phyloP scores from a whole-genome alignment of 2,113 vertebrate species.

The Chrysochloris asiatica region DNA sequence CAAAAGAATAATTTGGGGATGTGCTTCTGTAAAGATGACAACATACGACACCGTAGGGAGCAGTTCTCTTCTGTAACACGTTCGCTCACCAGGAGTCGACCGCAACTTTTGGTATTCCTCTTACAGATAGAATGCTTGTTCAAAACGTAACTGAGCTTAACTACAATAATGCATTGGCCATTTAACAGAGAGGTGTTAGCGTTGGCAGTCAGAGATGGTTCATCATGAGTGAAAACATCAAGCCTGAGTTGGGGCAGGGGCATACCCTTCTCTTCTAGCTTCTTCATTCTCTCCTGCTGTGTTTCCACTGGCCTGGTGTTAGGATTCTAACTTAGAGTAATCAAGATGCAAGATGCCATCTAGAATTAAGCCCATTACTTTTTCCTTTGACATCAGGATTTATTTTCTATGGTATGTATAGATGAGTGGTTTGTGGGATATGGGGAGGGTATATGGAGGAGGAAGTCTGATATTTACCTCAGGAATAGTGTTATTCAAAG shows the following conservation, averaged over 20 bases:
- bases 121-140: no score
- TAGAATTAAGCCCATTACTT: background rate
- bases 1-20: background rate
- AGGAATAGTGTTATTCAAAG: conserved; percentile 62
- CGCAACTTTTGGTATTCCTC: no score
- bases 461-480: conserved; percentile 46
- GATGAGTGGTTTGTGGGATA: background rate
- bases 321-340: background rate
- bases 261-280: rapidly evolving
- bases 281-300: no score
- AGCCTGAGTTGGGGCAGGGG: no score
- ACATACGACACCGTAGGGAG: no score
- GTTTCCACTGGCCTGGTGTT: background rate
- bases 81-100: no score
- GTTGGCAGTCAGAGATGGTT: background rate
- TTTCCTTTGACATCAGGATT: background rate
- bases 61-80: no score
- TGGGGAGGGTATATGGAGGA: background rate
- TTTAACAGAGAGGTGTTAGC: background rate
- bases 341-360: rapidly evolving
- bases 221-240: background rate
- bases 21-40: background rate
- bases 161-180: conserved; percentile 52
- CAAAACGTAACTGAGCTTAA: conserved; percentile 63
- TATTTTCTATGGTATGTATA: background rate